Conservation (phyloP, 2,113 vertebrate species). For the Leptobrachium leishanense region DNA sequence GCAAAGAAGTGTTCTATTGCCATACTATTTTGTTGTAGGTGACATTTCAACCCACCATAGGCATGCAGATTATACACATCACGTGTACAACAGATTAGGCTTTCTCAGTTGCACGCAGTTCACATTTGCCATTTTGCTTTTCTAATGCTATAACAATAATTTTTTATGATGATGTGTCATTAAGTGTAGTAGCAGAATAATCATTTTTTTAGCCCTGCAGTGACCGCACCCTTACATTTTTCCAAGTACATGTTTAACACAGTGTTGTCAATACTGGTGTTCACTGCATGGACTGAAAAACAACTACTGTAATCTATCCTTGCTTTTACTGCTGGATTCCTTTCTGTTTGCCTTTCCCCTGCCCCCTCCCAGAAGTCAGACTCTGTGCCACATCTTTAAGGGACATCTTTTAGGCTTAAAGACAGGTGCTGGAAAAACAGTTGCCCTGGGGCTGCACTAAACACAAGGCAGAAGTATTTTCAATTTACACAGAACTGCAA, state of each 20-base stretch:
- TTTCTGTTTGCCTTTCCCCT: slow-evolving; percentile 69
- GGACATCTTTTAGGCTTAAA: slow-evolving; percentile 68
- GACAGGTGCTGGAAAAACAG: slow-evolving; percentile 75
- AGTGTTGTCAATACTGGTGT: slow-evolving; percentile 12
- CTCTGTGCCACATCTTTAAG: slow-evolving; percentile 61
- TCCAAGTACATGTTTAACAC: slow-evolving; percentile 9
- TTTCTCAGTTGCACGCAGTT: no score
- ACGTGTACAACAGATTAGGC: no score
- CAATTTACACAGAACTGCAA: slow-evolving; percentile 19
- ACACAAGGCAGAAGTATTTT: slow-evolving; percentile 41
- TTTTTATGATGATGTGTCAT: no score
- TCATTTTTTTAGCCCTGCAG: no score
- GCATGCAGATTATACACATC: no score
- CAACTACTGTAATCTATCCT: slow-evolving; percentile 18
- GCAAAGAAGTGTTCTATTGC: no score
- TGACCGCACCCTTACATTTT: background rate
- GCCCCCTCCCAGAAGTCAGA: slow-evolving; percentile 62
- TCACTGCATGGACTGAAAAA: slow-evolving; percentile 23
- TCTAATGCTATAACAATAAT: no score
- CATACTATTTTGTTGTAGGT: no score
- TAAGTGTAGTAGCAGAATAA: no score
- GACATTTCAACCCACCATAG: no score
- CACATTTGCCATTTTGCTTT: no score
- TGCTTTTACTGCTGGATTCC: slow-evolving; percentile 60
- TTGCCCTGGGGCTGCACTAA: slow-evolving; percentile 61